Conservation (phyloP, 2,113 vertebrate species). For the Camelus bactrianus region DNA sequence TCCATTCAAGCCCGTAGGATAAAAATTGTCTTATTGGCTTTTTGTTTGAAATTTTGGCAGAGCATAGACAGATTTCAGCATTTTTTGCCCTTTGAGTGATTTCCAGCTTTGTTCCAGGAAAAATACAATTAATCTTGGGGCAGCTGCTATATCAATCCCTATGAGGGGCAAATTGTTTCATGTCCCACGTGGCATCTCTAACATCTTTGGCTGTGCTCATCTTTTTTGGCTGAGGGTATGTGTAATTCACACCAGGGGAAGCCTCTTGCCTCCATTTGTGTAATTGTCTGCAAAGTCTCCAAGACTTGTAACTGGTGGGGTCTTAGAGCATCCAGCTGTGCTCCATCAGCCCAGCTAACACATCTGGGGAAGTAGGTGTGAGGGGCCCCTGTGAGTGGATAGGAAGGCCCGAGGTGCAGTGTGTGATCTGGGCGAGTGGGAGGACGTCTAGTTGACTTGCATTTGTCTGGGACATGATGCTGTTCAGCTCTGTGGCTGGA, state of each 20-base stretch:
- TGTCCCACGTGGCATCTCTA: background rate
- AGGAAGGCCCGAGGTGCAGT: background rate
- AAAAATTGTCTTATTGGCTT: slow-evolving; percentile 83
- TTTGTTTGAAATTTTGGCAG: slow-evolving; percentile 81
- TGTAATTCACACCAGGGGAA: background rate
- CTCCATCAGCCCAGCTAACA: background rate
- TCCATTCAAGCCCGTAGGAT: slow-evolving; percentile 69
- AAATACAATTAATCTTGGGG: slow-evolving; percentile 82
- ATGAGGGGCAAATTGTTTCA: slow-evolving; percentile 34
- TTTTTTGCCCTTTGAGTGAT: slow-evolving; percentile 84
- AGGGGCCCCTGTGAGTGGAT: background rate
- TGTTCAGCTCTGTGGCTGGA: background rate
- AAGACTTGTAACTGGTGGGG: background rate
- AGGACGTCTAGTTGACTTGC: background rate
- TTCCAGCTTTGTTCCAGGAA: slow-evolving; percentile 83
- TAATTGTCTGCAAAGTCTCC: background rate
- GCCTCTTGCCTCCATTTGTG: slow-evolving; percentile 13
- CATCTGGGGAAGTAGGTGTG: slow-evolving; percentile 66
- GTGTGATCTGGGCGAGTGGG: background rate
- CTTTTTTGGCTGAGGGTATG: slow-evolving; percentile 26
- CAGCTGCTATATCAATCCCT: slow-evolving; percentile 54
- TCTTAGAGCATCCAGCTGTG: background rate
- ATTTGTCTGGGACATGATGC: background rate
- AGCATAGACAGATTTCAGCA: slow-evolving; percentile 79
- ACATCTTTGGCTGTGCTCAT: slow-evolving; percentile 25